Conservation (phyloP, 2,797 vertebrate genomes). For the Prunella strophiata region DNA sequence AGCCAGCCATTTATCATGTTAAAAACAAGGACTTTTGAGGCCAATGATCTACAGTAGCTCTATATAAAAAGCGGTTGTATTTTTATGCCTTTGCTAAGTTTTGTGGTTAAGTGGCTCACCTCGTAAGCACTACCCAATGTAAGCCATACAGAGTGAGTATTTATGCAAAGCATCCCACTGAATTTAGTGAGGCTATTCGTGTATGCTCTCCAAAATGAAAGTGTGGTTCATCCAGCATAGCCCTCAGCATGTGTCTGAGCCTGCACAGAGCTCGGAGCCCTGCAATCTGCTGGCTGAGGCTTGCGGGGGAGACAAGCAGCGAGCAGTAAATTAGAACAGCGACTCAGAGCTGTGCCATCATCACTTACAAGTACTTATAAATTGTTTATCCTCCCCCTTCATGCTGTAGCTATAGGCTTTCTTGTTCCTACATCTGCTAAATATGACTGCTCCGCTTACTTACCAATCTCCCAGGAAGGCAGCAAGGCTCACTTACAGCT, state of each 20-base stretch:
- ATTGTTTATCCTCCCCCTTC: constrained; percentile 63
- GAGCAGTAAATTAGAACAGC: constrained; percentile 35
- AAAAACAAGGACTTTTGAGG: constrained; percentile 16
- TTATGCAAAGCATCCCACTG: constrained; percentile 26
- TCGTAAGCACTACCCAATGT: neutral
- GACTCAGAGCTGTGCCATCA: constrained; percentile 44
- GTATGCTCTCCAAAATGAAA: neutral
- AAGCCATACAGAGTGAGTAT: neutral
- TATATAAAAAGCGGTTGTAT: neutral
- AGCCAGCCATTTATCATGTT: neutral
- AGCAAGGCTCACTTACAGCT: constrained; percentile 23
- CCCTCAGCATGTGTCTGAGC: neutral
- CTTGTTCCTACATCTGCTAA: constrained; percentile 64
- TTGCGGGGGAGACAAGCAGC: neutral
- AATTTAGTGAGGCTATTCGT: neutral
- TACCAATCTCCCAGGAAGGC: constrained; percentile 29
- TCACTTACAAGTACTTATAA: constrained; percentile 67
- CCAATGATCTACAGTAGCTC: neutral
- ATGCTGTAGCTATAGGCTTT: constrained; percentile 63
- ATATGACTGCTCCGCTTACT: constrained; percentile 50
- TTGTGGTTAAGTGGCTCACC: constrained; percentile 6
- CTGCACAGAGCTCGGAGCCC: neutral
- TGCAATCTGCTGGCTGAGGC: constrained; percentile 46
- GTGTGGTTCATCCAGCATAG: neutral
- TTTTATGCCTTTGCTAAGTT: constrained; percentile 25